Evolutionary conservation across 2,888 invertebrate genomes (phyloP), one percentile per base, ranked within the genome.

Genomic region (Drosophila putrida): DNA sequence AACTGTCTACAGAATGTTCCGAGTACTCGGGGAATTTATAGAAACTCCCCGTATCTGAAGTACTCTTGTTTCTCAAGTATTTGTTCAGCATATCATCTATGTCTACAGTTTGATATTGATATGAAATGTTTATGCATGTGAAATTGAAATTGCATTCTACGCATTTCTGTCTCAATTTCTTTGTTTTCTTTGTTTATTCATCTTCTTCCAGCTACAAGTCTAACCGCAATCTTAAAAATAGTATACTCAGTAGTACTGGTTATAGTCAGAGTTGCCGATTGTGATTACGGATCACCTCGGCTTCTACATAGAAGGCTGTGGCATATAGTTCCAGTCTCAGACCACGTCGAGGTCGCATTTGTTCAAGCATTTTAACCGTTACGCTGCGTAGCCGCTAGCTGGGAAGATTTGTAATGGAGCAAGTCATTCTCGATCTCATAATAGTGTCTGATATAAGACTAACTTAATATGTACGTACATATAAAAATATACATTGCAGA

Each of bases 311-410:
- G 33, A 36, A 59, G 36, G 15, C 28, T 41, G 11, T 53, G 25
- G 41, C 10, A 36, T 31, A 15, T 49, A 38, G 58, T 65, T 54
- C 33, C 49, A 70, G 36, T 74, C 47, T 51, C 31, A 28, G 33
- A 63, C 11, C 50, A 46, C 60, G 58, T 68, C 71, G 71, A 70
- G 74, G 74, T 77, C 63, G 54, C 57, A 80, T 54, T 71, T 73
- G 64, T 66, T 67, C 47, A 63, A 64, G 63, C 59, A 72, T 66
- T 76, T 69, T 46, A 67, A 59, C 65, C 75, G 81, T 78, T 80
- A 75, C 78, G 78, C 71, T 72, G 70, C 63, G 64, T 60, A 68
- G 61, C 62, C 76, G 39, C 20, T 25, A 60, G 58, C 33, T 67
- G 61, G 28, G 13, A 44, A 43, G 41, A 47, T 67, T 62, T 57